A percentile compares a stretch with the other conserved stretches of the same genome.
Conservation (phyloP, 2,888 invertebrate genomes). For the Andrena fulva region DNA sequence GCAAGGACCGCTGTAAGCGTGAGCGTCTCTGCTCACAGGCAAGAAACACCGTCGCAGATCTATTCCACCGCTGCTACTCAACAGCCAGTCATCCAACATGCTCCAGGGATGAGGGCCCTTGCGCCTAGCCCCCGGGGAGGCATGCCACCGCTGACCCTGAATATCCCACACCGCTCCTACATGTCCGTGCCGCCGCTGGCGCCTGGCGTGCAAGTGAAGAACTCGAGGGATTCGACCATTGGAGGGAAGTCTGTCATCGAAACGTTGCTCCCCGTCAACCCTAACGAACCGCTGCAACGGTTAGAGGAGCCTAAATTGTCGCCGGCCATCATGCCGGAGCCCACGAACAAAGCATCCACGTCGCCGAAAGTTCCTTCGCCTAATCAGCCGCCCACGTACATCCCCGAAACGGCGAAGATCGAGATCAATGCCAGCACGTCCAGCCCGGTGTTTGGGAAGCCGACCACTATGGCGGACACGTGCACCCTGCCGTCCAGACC, state of each 20-base stretch:
- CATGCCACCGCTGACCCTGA: slow-evolving; percentile 81
- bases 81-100: slow-evolving; percentile 83
- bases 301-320: slow-evolving; percentile 82
- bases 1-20: slow-evolving; percentile 81
- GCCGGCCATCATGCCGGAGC: slow-evolving; percentile 80
- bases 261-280: slow-evolving; percentile 79
- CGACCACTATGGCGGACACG: slow-evolving; percentile 67
- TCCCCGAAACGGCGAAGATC: slow-evolving; percentile 83
- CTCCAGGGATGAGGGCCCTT: slow-evolving; percentile 82
- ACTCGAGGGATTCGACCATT: slow-evolving; percentile 72
- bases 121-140: slow-evolving; percentile 81
- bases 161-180: slow-evolving; percentile 82
- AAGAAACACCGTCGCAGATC: slow-evolving; percentile 77
- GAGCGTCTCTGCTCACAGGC: slow-evolving; percentile 79
- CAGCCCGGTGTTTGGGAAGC: slow-evolving; percentile 74
- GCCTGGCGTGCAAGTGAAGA: slow-evolving; percentile 77
- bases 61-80: slow-evolving; percentile 82
- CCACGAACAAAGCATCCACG: slow-evolving; percentile 81
- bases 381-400: slow-evolving; percentile 83
- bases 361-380: slow-evolving; percentile 84
- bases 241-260: slow-evolving; percentile 81
- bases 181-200: slow-evolving; percentile 80
- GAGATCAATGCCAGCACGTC: slow-evolving; percentile 80
- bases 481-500: slow-evolving; percentile 73
- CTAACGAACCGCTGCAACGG: slow-evolving; percentile 77